Evolutionary conservation across 2,797 vertebrate species (phyloP).

Genomic region (Lagocephalus sceleratus): DNA sequence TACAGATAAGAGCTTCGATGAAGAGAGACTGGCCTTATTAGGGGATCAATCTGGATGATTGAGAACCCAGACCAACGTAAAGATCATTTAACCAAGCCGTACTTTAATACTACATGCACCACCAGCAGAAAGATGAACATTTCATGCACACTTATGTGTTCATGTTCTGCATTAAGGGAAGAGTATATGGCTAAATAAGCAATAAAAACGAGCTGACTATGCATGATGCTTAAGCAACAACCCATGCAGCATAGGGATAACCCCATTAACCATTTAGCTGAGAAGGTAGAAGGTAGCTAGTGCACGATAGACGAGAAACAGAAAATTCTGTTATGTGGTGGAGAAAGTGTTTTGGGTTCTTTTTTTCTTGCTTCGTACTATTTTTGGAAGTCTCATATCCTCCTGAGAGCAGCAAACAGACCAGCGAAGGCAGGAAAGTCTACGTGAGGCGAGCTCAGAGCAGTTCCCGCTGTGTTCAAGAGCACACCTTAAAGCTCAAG

Average conservation of each 20-base stretch:
- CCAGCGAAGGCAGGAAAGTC: constrained; percentile 23
- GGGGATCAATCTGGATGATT: too few relatives aligned
- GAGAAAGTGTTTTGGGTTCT: neutral
- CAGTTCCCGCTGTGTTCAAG: constrained; percentile 17
- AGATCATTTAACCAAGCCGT: too few relatives aligned
- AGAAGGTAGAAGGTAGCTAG: neutral
- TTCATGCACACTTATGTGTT: neutral
- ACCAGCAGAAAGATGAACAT: too few relatives aligned
- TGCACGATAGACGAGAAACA: neutral
- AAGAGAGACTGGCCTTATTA: too few relatives aligned
- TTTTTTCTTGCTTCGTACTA: constrained; percentile 23
- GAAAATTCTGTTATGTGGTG: neutral
- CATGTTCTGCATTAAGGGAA: too few relatives aligned
- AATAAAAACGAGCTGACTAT: neutral
- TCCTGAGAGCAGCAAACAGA: constrained; percentile 34
- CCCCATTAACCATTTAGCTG: neutral
- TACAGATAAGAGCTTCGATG: too few relatives aligned
- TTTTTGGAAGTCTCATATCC: constrained; percentile 50
- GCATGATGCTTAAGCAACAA: neutral
- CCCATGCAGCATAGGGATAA: constrained; percentile 7
- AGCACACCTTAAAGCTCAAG: constrained; percentile 14
- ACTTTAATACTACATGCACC: too few relatives aligned
- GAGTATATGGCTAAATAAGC: constrained; percentile 47
- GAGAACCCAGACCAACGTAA: too few relatives aligned
- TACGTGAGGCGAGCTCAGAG: constrained; percentile 51